Base-by-base conservation (phyloP, 2,797 vertebrate species). In the Aphelocoma californica region DNA sequence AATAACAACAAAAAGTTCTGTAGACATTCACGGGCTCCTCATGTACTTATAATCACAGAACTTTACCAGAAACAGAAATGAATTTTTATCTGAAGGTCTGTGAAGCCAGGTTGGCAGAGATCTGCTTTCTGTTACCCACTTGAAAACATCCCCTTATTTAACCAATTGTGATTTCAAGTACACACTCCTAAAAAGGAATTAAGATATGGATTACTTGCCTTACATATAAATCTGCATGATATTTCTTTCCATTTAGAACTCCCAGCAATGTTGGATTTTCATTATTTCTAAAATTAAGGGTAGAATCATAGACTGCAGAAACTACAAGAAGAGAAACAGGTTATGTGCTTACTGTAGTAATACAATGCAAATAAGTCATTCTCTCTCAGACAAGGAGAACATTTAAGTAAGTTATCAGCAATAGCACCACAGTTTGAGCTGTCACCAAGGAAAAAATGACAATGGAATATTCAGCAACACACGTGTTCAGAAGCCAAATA, bases 271-370 rank as follows among this genome's bases (percentile, higher is more conserved):
- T 99, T 40, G 99, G 99, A 24, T 96, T 97, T 96, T 99, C 98
- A 53, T 99, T 98, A 97, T 99, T 98, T 98, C 98, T 99, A 98
- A 99, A 99, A 98, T 99, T 99, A 96, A 99, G 98, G 13, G 99
- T 99, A 96, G 98, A 99, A 97, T 99, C 99, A 96, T 99, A 99
- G 92, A 99, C 98, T 87, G 99, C 99, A 94, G 98, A 98, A 96
- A 98, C 99, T 99, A 97, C 65, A 97, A 97, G 82, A 94, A 95
- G 29, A 96, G 74, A 92, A 92, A 92, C 61, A 84, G 20, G 36
- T 90, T 88, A 61, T 82, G 47, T 80, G 26, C 79, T 86, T 89
- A 58, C n/a, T 62, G 10, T 19, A 85, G 64, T 13, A 74, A 54
- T 3, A 69, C 21, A 89, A 65, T 12, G 23, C 32, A 81, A 78